Evolutionary conservation across 30 jellyfish, hydroid and myxozoan species (phyloP), one percentile per base, ranked within the genome.

Genomic region (Cassiopea xamachana): DNA sequence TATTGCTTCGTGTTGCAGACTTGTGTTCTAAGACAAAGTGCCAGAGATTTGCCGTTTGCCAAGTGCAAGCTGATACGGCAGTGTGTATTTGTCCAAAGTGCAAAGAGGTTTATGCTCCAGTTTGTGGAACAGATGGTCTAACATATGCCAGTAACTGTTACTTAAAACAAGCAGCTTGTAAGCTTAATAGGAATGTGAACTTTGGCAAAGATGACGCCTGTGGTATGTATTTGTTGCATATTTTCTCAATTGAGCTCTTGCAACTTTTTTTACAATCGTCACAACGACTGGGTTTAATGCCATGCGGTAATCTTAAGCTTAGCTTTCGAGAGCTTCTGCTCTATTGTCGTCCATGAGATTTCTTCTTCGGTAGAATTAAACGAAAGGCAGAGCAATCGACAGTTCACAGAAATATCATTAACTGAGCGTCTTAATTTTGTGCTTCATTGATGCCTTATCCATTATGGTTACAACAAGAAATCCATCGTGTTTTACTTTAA

Each of bases 81-180:
- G 77, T 73, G 19, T 94, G 98, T 87, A 80, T 87, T 1, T 94
- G 98, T 83, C 97, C 93, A 44, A 19, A 82, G 18, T 90, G 98
- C 69, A 64, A 13, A 48, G 89, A 9, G 4, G 59, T 60, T 15
- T 83, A 76, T 49, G 60, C 48, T 48, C 97, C 97, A 49, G 94
- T 90, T 0, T 94, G 98, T 80, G 98, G 98, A 9, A 80, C 91
- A 49, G 88, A 94, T 60, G 97, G 96, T n/a, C 62, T 81, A 18
- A 94, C 98, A n/a, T 94, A 89, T 77, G 94, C 98, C 43, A 85
- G 73, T 48, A 87, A 86, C 62, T 90, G 98, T 75, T 85, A 64
- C 72, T 49, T 90, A 89, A 92, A 73, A 73, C 86, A 73, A 75
- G 82, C 90, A 7, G 83, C 92, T 58, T 94, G 98, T 71, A 46